Base-by-base conservation (phyloP, 2,888 invertebrate genomes). In the Autographa pulchrina region DNA sequence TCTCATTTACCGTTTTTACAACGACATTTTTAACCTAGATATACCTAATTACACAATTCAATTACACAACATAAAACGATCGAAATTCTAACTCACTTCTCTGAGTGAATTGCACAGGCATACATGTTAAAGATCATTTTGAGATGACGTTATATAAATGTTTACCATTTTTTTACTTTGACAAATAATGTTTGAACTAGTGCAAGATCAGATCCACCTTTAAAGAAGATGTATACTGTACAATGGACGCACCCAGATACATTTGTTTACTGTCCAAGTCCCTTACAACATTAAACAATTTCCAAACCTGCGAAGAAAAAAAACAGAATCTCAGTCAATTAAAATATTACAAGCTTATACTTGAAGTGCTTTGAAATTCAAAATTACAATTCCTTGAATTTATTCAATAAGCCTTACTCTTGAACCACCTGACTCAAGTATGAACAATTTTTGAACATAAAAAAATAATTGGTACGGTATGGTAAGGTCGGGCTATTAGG, bases 401-500 rank as follows among this genome's bases (percentile, higher is more conserved):
- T 56, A 56, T 56, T 56, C 54, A 56, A 56, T 56, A 56, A 56
- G 25, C 54, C 20, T 20, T 56, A 18, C 25, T 13, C 54, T 56
- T 14, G 54, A 56, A 56, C 4, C 54, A 56, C 54, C 54, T 56
- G 54, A 56, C 54, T 56, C 54, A 56, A 56, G 20, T 56, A 25
- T 56, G 32, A 9, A 18, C 48, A 32, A 63, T 63, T 63, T 35
- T 25, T 52, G 52, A 32, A 31, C 43, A 63, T 63, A 66, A 66
- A 66, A 60, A 48, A 32, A 60, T 48, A 75, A 80, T 80, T 65
- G 66, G 59, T 54, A 16, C 54, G 32, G 59, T 38, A 6, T 35
- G 66, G 75, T 72, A 63, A 71, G 72, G 72, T 64, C 71, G 43
- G 43, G 75, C 85, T 80, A 82, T 86, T 86, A 84, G 86, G 86